phyloP scores from a whole-genome alignment of 1,140 invertebrate species.

The Neuroterus valhalla region DNA sequence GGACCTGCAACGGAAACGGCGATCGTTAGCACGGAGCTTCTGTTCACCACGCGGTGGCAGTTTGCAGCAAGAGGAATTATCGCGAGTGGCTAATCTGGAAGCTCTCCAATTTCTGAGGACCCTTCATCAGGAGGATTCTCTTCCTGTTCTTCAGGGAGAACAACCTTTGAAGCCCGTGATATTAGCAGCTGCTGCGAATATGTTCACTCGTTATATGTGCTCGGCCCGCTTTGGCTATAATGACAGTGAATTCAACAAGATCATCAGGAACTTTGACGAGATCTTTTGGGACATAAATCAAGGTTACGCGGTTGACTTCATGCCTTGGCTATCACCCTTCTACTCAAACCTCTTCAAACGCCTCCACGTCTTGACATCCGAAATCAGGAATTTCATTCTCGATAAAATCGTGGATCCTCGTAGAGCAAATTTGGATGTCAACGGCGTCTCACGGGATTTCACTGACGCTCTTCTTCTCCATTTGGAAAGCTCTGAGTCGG shows the following conservation, averaged over 20 bases:
- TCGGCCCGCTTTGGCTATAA: constrained; percentile 82
- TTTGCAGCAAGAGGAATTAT: constrained; percentile 80
- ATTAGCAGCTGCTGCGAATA: constrained; percentile 83
- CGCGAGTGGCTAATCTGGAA: constrained; percentile 78
- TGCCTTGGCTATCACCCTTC: constrained; percentile 86
- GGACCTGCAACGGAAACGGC: constrained; percentile 83
- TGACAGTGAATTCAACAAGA: constrained; percentile 80
- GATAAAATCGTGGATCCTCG: constrained; percentile 81
- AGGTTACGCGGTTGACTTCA: constrained; percentile 89
- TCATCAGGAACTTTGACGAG: constrained; percentile 85
- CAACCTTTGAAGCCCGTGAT: constrained; percentile 79
- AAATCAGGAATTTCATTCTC: constrained; percentile 85
- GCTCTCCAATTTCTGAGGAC: constrained; percentile 76
- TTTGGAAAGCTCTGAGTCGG: constrained; percentile 77
- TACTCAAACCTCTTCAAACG: constrained; percentile 82
- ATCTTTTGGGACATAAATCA: constrained; percentile 94
- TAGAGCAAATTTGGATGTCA: constrained; percentile 77
- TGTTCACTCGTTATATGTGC: constrained; percentile 91
- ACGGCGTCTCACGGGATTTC: constrained; percentile 77
- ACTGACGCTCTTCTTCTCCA: constrained; percentile 84
- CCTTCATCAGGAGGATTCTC: constrained; percentile 66
- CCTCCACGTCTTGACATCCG: constrained; percentile 79
- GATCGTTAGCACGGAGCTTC: constrained; percentile 85
- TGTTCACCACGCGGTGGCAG: constrained; percentile 85
- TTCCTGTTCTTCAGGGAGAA: constrained; percentile 69